Evolutionary conservation across 2,888 invertebrate genomes (phyloP), one percentile per base, ranked within the genome.

Genomic region (Trilocha varians): DNA sequence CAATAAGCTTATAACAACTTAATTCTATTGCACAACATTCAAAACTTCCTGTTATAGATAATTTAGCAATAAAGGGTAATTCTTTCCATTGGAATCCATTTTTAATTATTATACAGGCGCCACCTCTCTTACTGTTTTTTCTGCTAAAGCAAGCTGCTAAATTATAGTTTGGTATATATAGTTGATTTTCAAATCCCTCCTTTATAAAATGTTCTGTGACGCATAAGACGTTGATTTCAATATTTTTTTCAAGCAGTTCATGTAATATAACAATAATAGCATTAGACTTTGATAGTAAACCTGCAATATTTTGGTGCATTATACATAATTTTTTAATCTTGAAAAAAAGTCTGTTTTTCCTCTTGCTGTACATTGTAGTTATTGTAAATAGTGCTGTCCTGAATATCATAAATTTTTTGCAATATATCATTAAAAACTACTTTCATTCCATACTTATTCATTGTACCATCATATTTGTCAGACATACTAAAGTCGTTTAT

Each of bases 21-120:
- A 43, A 33, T 16, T 43, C 40, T 13, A 40, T 33, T n/a, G 43
- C 43, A 38, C 43, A 43, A 15, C 43, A 43, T 16, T 43, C 43
- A 38, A 43, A 35, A n/a, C 25, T 13, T 9, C 34, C 34, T 2
- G 34, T 4, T 11, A 38, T 32, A 5, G 40, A 40, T 11, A 38
- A 16, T 17, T 34, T 40, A 13, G 13, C 34, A 3, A 38, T 34
- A n/a, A 38, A 16, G 15, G 36, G 25, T n/a, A 43, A 8, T 38
- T 40, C 38, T 33, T 16, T 37, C 16, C 36, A 40, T 25, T 34
- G 13, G 17, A 17, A 25, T 13, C 15, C 34, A 6, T 38, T 40
- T 34, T 32, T 40, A 5, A 38, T 25, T 5, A 43, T 16, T 13
- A 43, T 43, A 34, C 43, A 43, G 5, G 43, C 43, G 16, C 43